Percentiles rank a stretch among this genome's conserved stretches.
These are phyloP conservation scores for Teleopsis dalmanni DNA, from an alignment of 1,140 invertebrate species.

Conservation along the genomic window DNA sequence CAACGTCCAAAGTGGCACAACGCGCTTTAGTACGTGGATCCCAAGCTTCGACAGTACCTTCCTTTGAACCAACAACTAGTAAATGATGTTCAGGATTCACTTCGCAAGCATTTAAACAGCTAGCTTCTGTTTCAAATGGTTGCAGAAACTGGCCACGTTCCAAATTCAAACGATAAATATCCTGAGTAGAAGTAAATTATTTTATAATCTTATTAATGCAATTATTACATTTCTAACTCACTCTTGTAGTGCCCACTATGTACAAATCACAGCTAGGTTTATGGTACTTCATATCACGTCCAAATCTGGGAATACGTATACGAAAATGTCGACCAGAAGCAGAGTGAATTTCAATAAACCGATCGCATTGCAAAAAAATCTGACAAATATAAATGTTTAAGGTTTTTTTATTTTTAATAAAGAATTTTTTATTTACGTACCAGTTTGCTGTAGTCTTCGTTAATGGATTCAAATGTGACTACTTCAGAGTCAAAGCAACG, in stretches of 20 bases:
- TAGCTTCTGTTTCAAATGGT: slow-evolving; percentile 67
- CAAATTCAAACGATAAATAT: slow-evolving; percentile 92
- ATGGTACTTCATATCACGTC: slow-evolving; percentile 90
- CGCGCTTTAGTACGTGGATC: slow-evolving; percentile 74
- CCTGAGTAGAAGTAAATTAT: slow-evolving; percentile 44
- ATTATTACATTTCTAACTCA: slow-evolving; percentile 41
- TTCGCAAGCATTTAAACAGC: slow-evolving; percentile 74
- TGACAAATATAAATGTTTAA: slow-evolving; percentile 42
- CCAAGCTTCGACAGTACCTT: slow-evolving; percentile 93
- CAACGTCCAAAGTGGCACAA: slow-evolving; percentile 80
- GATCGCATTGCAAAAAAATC: slow-evolving; percentile 76
- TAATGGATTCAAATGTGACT: slow-evolving; percentile 76
- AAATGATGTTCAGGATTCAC: slow-evolving; percentile 87
- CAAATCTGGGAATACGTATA: slow-evolving; percentile 89
- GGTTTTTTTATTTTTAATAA: neutral
- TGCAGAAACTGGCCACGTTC: slow-evolving; percentile 91
- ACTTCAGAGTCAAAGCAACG: slow-evolving; percentile 96
- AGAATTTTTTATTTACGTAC: slow-evolving; percentile 45
- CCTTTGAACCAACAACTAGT: slow-evolving; percentile 78
- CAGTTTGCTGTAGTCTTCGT: slow-evolving; percentile 82
- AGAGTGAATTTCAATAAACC: slow-evolving; percentile 92
- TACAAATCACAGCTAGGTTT: slow-evolving; percentile 84
- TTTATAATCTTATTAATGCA: neutral
- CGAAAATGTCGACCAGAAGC: slow-evolving; percentile 86
- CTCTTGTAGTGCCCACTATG: slow-evolving; percentile 75